phyloP scores from a whole-genome alignment of 2,797 vertebrate species.

The Lepus oiostolus region DNA sequence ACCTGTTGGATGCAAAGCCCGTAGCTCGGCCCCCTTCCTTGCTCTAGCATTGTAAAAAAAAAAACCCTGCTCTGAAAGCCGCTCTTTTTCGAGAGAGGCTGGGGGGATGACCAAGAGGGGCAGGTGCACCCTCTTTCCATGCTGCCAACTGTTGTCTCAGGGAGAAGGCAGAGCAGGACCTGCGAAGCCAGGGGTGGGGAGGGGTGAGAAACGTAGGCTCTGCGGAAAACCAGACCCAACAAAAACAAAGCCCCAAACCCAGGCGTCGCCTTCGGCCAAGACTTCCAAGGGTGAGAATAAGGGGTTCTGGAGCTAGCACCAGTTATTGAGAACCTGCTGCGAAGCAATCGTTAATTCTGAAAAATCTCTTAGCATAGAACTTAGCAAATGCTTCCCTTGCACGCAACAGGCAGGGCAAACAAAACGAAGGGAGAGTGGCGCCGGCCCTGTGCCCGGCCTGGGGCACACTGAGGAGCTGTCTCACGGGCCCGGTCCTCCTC shows the following conservation, averaged over 20 bases:
- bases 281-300: slow-evolving; percentile 60
- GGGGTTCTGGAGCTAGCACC: slow-evolving; percentile 87
- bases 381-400: slow-evolving; percentile 64
- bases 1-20: neutral
- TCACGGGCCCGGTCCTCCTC: neutral
- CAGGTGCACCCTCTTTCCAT: neutral
- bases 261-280: slow-evolving; percentile 44
- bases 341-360: slow-evolving; percentile 66
- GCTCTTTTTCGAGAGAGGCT: slow-evolving; percentile 38
- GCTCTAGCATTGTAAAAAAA: neutral
- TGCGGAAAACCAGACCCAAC: slow-evolving; percentile 52
- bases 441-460: slow-evolving; percentile 10
- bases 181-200: neutral
- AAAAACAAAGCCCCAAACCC: slow-evolving; percentile 47
- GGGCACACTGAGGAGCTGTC: slow-evolving; percentile 60
- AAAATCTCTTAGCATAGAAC: slow-evolving; percentile 75
- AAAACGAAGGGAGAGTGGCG: slow-evolving; percentile 7
- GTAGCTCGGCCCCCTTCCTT: slow-evolving; percentile 5
- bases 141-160: neutral
- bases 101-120: slow-evolving; percentile 51
- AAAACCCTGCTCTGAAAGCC: slow-evolving; percentile 49
- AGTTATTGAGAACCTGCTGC: slow-evolving; percentile 83
- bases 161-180: slow-evolving; percentile 64
- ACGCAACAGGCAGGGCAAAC: slow-evolving; percentile 23
- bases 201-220: slow-evolving; percentile 41